Evolutionary conservation across 2,797 vertebrate genomes (phyloP).

Genomic region (Pipistrellus nathusii): DNA sequence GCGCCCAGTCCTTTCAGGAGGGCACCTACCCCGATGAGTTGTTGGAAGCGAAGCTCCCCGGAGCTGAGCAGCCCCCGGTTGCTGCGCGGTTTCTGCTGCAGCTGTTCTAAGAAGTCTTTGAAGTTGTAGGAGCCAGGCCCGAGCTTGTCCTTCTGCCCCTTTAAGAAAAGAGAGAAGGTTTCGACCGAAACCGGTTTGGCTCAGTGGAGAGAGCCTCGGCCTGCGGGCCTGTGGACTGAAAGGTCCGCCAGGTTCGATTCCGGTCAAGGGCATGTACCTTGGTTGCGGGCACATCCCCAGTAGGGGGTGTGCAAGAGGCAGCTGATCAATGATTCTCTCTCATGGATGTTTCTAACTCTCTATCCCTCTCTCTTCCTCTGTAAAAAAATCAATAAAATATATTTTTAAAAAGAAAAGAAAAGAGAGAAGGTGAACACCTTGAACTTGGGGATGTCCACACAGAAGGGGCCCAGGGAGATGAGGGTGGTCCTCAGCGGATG

Average conservation of each 20-base stretch:
- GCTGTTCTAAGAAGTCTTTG: conserved; percentile 85
- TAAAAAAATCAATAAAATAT: no score
- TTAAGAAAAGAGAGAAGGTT: neutral
- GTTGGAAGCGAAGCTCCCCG: conserved; percentile 84
- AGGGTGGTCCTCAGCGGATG: neutral
- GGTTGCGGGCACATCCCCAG: no score
- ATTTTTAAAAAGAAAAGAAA: neutral
- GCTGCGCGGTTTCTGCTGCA: conserved; percentile 83
- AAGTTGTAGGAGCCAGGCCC: conserved; percentile 87
- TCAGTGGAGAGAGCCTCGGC: no score
- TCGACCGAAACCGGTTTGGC: no score
- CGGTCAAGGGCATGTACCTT: no score
- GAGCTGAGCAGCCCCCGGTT: conserved; percentile 85
- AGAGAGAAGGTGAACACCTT: neutral
- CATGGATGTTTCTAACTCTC: no score
- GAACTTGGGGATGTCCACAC: neutral
- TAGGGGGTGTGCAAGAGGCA: no score
- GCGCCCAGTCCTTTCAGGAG: neutral
- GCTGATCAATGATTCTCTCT: no score
- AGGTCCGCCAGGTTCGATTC: no score
- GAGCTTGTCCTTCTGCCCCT: conserved; percentile 81
- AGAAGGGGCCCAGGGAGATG: neutral
- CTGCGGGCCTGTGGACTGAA: no score
- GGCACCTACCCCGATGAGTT: conserved; percentile 71
- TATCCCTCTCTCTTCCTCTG: no score